These are phyloP conservation scores for Drosophila nikananu DNA, from an alignment of 1,140 invertebrate species.

Conservation along the genomic window DNA sequence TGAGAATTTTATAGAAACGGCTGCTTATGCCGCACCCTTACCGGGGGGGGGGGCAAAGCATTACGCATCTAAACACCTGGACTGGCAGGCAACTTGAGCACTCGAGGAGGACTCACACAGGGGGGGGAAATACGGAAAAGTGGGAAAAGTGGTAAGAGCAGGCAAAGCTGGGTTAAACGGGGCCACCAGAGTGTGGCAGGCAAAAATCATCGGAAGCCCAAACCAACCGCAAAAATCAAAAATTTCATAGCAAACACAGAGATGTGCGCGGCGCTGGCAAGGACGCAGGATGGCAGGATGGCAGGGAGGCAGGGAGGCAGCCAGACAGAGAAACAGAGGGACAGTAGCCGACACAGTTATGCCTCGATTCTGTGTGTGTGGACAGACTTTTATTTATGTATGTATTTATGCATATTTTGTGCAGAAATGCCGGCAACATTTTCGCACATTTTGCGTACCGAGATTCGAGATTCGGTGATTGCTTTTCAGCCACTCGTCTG, in stretches of 20 bases:
- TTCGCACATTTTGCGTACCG: conserved; percentile 51
- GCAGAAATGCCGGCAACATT: conserved; percentile 57
- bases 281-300: conserved; percentile 6
- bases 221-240: conserved; percentile 70
- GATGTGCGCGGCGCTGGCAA: conserved; percentile 4
- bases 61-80: conserved; percentile 6
- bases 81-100: neutral
- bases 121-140: neutral
- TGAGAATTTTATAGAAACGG: conserved; percentile 5
- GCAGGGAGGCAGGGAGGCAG: neutral
- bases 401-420: conserved; percentile 79
- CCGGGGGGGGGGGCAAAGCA: neutral
- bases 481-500: conserved; percentile 37
- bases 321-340: conserved; percentile 6
- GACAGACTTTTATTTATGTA: conserved; percentile 77
- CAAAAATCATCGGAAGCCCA: conserved; percentile 60
- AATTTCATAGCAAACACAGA: conserved; percentile 34
- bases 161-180: conserved; percentile 1
- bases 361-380: conserved; percentile 6
- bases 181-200: conserved; percentile 19
- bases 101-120: neutral
- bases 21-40: conserved; percentile 1
- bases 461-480: conserved; percentile 47
- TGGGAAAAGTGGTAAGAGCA: neutral
- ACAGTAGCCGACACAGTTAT: conserved; percentile 35